Evolutionary conservation across 35 echinoderm and acorn worm genomes (phyloP).

Genomic region (Apostichopus parvimensis): DNA sequence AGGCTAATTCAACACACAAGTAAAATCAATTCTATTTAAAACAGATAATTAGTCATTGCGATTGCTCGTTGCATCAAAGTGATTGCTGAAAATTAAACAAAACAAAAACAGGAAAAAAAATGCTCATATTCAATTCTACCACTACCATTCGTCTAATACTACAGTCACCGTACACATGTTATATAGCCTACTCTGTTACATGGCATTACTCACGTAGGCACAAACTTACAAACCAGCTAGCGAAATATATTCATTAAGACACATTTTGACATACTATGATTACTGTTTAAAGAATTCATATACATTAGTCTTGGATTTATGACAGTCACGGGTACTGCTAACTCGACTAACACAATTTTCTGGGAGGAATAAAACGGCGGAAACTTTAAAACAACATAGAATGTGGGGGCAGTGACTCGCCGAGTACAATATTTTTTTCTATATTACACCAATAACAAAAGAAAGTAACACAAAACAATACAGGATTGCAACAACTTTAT

Average conservation of each 20-base stretch:
- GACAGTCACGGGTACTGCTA: background rate
- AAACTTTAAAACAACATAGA: slow-evolving; percentile 39
- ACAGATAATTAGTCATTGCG: no score
- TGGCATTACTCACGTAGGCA: slow-evolving; percentile 36
- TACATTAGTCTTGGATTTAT: background rate
- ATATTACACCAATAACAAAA: background rate
- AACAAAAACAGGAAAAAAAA: no score
- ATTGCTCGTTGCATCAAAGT: no score
- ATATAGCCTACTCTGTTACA: background rate
- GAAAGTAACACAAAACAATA: background rate
- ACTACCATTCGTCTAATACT: no score
- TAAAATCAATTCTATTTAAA: no score
- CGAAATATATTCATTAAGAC: background rate
- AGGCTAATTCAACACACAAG: no score
- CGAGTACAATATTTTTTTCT: slow-evolving; percentile 1
- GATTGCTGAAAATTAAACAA: no score
- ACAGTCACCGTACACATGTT: no score
- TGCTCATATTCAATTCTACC: no score
- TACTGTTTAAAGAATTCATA: background rate
- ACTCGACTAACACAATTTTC: background rate
- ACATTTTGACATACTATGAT: background rate
- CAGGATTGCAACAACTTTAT: slow-evolving; percentile 19
- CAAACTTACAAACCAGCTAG: slow-evolving; percentile 36
- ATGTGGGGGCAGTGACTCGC: slow-evolving; percentile 11
- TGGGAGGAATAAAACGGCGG: slow-evolving; percentile 39